These are phyloP conservation scores for Podarcis siculus DNA, from an alignment of 2,797 vertebrate genomes.

Conservation along the genomic window DNA sequence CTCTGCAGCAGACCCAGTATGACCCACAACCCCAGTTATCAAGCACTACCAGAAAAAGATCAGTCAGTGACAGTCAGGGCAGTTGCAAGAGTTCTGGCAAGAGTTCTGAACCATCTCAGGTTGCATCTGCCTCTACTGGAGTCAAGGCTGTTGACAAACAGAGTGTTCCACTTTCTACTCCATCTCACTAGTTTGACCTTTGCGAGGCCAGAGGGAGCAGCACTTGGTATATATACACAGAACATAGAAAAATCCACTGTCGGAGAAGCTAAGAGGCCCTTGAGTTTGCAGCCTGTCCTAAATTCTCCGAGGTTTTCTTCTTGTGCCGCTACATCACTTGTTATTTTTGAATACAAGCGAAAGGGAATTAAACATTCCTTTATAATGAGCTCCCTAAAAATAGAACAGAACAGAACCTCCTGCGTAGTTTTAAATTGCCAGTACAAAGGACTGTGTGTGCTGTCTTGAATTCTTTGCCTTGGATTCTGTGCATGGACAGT, in stretches of 20 bases:
- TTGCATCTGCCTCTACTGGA: constrained; percentile 8
- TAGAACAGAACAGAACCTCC: not conserved
- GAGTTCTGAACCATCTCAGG: not conserved
- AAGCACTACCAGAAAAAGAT: constrained; percentile 9
- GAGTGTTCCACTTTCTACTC: constrained; percentile 2
- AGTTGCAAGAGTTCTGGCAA: constrained; percentile 18
- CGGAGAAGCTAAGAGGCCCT: not conserved
- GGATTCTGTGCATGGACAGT: not conserved
- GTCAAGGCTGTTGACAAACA: constrained; percentile 27
- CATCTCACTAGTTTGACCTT: constrained; percentile 23
- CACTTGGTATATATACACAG: not conserved
- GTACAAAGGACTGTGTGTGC: too few species aligned
- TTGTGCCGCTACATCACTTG: not conserved
- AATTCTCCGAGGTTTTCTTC: not conserved
- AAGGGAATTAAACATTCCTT: not conserved
- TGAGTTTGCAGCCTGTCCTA: not conserved
- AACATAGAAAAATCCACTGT: not conserved
- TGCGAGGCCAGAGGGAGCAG: not conserved
- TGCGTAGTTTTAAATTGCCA: not conserved
- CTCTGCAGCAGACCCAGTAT: not conserved
- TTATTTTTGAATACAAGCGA: not conserved
- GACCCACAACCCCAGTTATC: not conserved
- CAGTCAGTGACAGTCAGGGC: not conserved
- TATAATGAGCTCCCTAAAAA: not conserved
- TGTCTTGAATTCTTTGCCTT: not conserved